Evolutionary conservation across 2,888 invertebrate species (phyloP).

Genomic region (Chymomyza caudatula): DNA sequence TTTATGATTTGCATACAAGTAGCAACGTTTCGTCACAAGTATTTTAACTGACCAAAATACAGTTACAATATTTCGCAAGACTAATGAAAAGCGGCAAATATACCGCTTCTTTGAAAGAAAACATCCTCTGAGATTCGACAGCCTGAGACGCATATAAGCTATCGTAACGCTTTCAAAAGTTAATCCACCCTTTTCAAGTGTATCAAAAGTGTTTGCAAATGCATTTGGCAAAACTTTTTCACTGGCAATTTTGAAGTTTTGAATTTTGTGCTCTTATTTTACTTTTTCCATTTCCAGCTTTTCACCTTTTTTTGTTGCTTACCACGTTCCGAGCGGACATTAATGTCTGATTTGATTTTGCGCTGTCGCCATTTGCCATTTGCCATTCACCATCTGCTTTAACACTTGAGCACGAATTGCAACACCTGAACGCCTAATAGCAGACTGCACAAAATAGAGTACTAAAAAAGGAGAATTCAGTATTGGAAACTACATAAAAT

Average conservation of each 20-base stretch:
- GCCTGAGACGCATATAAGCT: too few species aligned
- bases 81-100: too few species aligned
- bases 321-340: slow-evolving; percentile 50
- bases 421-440: slow-evolving; percentile 19
- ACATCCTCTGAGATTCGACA: too few species aligned
- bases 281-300: slow-evolving; percentile 3
- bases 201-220: background rate
- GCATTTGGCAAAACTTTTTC: background rate
- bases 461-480: slow-evolving; percentile 15
- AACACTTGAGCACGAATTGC: slow-evolving; percentile 55
- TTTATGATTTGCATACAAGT: too few species aligned
- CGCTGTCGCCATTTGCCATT: slow-evolving; percentile 16
- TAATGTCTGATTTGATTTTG: slow-evolving; percentile 58
- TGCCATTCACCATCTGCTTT: slow-evolving; percentile 13
- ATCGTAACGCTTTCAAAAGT: too few species aligned
- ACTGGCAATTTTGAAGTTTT: background rate
- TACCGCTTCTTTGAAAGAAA: too few species aligned
- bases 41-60: too few species aligned
- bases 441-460: slow-evolving; percentile 6
- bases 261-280: background rate
- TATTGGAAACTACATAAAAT: slow-evolving; percentile 8
- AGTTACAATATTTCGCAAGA: too few species aligned
- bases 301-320: slow-evolving; percentile 20
- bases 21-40: too few species aligned
- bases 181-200: background rate